Base-by-base conservation (phyloP, 2,888 invertebrate species). In the Diogma glabrata region DNA sequence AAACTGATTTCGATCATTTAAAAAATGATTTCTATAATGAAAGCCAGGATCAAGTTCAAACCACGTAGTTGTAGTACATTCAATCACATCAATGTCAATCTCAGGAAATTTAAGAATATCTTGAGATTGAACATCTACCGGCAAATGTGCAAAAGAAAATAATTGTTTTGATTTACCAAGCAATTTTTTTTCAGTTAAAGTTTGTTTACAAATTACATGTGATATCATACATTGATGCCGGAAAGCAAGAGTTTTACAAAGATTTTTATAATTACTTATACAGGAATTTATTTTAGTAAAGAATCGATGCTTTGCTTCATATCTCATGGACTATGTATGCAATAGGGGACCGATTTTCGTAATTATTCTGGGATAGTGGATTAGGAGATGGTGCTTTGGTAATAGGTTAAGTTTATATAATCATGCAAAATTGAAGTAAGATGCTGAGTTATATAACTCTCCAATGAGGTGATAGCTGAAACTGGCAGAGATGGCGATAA, bases 241-340 rank as follows among this genome's bases (percentile, higher is more conserved):
- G 16, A 33, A 33, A 33, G 5, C 33, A 33, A 33, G 12, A 36
- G 12, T 19, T 40, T 40, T 5, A 12, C 20, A 19, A 40, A 19
- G 9, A 6, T 17, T 1, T 19, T 40, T 19, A 19, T 8, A 40
- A 8, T 6, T 40, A 4, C 38, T 33, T 33, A 33, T 33, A 33
- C 33, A 33, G 7, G 33, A 6, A 33, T 33, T 33, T 10, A 12
- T 33, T 33, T 33, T 33, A 33, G 33, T 33, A 33, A 33, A 33
- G 33, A 10, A 33, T 10, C 38, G 38, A 38, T 38, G 38, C 38
- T 38, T 38, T 38, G 38, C 38, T 38, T 38, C 38, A 38, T 38
- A 38, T 38, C 38, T 38, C 38, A 16, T 38, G 10, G 38, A 16
- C 38, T 19, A 38, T 38, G 38, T n/a, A n/a, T n/a, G 38, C 12